Conservation (phyloP, 2,888 invertebrate species). For the Trichogramma dendrolimi region DNA sequence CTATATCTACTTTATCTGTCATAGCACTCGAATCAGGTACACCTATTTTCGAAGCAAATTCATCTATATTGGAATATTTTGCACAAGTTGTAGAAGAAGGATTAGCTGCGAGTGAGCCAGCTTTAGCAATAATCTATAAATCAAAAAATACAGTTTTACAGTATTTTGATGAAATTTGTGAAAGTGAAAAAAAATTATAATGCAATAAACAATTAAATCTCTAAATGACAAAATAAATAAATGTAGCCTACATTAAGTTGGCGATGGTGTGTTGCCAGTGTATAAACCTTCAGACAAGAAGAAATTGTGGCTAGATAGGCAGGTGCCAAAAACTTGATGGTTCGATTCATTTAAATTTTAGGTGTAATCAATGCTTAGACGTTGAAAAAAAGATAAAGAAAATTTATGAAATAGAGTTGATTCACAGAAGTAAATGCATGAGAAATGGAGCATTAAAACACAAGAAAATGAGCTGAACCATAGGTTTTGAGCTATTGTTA, state of each 20-base stretch:
- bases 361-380: not conserved
- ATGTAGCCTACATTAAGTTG: slow-evolving; percentile 39
- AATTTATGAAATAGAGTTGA: not conserved
- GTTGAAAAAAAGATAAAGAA: not conserved
- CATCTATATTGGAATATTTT: slow-evolving; percentile 18
- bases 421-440: not conserved
- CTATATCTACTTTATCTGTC: slow-evolving; percentile 16
- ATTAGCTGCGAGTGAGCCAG: slow-evolving; percentile 7
- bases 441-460: not conserved
- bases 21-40: slow-evolving; percentile 21
- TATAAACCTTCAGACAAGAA: slow-evolving; percentile 38
- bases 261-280: slow-evolving; percentile 33
- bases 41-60: slow-evolving; percentile 19
- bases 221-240: slow-evolving; percentile 7
- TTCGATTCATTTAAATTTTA: slow-evolving; percentile 44
- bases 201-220: not conserved
- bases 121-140: slow-evolving; percentile 21
- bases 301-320: slow-evolving; percentile 38
- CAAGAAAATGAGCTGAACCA: not conserved
- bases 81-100: slow-evolving; percentile 5
- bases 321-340: slow-evolving; percentile 38
- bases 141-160: not conserved
- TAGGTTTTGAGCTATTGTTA: slow-evolving; percentile 11
- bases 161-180: not conserved
- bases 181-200: no score